phyloP scores from a whole-genome alignment of 2,797 vertebrate species.

The Uromys caudimaculatus region DNA sequence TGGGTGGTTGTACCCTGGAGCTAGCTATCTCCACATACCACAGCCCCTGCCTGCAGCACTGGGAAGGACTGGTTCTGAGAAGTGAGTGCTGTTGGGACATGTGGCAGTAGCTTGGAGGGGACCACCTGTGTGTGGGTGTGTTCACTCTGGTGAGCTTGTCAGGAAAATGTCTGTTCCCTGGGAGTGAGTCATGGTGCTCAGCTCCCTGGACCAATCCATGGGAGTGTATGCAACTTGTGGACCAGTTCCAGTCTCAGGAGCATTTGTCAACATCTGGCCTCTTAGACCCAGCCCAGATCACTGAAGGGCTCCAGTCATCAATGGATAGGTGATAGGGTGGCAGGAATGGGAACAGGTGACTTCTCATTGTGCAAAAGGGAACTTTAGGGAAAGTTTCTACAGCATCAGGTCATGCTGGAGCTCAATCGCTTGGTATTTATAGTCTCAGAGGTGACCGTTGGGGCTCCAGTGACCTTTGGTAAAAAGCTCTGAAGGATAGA shows the following conservation, averaged over 20 bases:
- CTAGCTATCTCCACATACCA: neutral
- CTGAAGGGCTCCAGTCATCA: neutral
- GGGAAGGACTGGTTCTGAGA: constrained; percentile 15
- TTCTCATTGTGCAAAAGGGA: neutral
- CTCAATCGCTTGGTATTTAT: neutral
- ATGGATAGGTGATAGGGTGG: constrained; percentile 29
- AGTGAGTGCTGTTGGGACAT: constrained; percentile 72
- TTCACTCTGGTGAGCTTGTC: constrained; percentile 66
- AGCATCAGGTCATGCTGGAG: neutral
- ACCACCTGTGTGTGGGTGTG: constrained; percentile 81
- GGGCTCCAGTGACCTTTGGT: neutral
- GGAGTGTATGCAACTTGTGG: neutral
- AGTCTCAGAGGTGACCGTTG: neutral
- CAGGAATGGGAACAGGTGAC: neutral
- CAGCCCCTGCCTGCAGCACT: constrained; percentile 44
- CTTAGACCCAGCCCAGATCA: neutral
- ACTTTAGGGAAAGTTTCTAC: neutral
- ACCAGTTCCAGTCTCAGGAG: neutral
- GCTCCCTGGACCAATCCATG: neutral
- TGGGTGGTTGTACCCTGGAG: neutral
- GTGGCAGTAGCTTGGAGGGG: constrained; percentile 74
- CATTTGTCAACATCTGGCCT: neutral
- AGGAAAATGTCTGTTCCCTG: constrained; percentile 62
- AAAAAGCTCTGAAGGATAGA: neutral
- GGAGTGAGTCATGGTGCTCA: constrained; percentile 67